Percentiles rank a stretch among this genome's conserved stretches.
These are phyloP conservation scores for Pelvicachromis taeniatus DNA, from an alignment of 2,113 vertebrate genomes.

Conservation along the genomic window DNA sequence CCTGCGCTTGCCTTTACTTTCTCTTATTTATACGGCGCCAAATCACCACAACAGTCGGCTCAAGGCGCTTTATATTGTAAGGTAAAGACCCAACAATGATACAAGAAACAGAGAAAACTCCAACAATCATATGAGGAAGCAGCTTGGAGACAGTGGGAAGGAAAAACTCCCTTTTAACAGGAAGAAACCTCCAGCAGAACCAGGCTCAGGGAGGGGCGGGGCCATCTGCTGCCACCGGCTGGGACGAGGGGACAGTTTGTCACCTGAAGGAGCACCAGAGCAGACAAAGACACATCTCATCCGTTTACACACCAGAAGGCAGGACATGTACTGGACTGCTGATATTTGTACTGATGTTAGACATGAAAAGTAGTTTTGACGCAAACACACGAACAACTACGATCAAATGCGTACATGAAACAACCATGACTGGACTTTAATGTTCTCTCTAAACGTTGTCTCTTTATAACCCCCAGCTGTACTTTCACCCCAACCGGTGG, in stretches of 20 bases:
- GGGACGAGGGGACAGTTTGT: accelerated
- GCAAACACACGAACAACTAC: accelerated
- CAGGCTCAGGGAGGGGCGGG: background rate
- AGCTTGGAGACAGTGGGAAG: background rate
- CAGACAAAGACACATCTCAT: background rate
- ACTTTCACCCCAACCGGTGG: too few species aligned
- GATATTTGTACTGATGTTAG: background rate
- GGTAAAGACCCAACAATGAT: accelerated
- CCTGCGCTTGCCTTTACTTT: background rate
- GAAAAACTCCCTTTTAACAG: background rate
- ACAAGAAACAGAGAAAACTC: accelerated
- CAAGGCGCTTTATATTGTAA: accelerated
- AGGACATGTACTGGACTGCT: accelerated
- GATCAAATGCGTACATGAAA: background rate
- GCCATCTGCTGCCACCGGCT: background rate
- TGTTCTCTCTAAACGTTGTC: background rate
- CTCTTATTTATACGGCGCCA: accelerated
- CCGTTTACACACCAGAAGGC: background rate
- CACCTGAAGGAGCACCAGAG: background rate
- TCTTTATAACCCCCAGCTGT: background rate
- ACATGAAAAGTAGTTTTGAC: background rate
- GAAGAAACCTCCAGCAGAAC: accelerated
- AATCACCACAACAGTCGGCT: background rate
- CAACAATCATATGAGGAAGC: accelerated
- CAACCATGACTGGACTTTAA: background rate